A percentile compares a stretch with the other conserved stretches of the same genome.
phyloP scores from a whole-genome alignment of 2,888 invertebrate species.

The Zaprionus obscuricornis region DNA sequence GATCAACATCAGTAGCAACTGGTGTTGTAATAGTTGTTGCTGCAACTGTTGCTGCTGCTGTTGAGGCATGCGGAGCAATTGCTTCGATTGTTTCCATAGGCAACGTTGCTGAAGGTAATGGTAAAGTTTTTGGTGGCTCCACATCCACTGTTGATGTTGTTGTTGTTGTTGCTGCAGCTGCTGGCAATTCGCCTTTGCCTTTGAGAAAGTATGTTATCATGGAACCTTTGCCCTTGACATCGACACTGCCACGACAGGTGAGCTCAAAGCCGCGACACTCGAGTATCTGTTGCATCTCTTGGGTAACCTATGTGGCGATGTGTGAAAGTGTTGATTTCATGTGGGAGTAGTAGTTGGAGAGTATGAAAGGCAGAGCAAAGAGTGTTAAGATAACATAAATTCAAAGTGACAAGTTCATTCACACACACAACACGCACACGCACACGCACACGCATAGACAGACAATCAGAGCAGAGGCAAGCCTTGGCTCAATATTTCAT shows the following conservation, averaged over 20 bases:
- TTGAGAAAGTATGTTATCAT: conserved; percentile 93
- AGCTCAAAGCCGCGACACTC: conserved; percentile 90
- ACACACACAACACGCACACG: conserved; percentile 4
- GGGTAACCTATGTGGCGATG: conserved; percentile 90
- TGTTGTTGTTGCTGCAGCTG: too few species aligned
- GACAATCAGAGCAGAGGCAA: conserved; percentile 28
- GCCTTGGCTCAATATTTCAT: conserved; percentile 62
- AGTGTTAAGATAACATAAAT: conserved; percentile 59
- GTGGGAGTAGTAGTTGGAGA: not conserved
- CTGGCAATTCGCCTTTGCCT: conserved; percentile 61
- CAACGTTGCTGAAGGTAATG: not conserved
- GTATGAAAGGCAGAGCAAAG: not conserved
- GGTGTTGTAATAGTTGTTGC: too few species aligned
- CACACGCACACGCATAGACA: not conserved
- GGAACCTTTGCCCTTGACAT: conserved; percentile 97
- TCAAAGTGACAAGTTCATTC: conserved; percentile 64
- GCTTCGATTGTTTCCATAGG: not conserved
- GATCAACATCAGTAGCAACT: conserved; percentile 15
- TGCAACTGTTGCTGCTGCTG: not conserved
- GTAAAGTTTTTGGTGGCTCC: conserved; percentile 32
- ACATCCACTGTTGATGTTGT: too few species aligned
- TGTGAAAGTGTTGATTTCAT: conserved; percentile 33
- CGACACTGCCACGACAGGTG: conserved; percentile 93
- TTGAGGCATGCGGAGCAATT: not conserved
- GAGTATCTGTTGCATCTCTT: conserved; percentile 93